Evolutionary conservation across 30 jellyfish, hydroid and myxozoan genomes (phyloP).

Genomic region (Hydractinia echinata): DNA sequence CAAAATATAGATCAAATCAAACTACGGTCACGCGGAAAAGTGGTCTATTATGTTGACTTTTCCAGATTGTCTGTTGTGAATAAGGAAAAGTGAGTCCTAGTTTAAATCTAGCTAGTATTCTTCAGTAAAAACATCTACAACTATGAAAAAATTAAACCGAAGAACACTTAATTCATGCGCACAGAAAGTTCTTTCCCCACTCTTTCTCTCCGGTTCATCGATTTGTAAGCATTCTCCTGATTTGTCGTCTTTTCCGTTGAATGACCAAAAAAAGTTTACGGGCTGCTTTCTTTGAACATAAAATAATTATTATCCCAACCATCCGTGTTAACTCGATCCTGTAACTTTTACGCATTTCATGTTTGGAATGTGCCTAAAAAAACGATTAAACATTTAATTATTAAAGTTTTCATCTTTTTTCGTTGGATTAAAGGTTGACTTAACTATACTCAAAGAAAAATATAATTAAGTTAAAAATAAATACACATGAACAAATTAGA

Average conservation of each 20-base stretch:
- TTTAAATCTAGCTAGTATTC: no score
- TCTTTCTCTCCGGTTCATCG: conserved; percentile 65
- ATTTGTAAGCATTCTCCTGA: conserved; percentile 56
- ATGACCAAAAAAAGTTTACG: conserved; percentile 82
- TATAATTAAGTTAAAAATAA: no score
- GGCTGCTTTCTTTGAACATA: conserved; percentile 52
- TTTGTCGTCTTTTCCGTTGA: conserved; percentile 46
- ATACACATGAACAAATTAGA: no score
- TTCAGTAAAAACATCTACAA: no score
- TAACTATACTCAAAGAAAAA: no score
- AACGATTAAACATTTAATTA: neutral
- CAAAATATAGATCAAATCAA: no score
- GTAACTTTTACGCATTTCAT: conserved; percentile 54
- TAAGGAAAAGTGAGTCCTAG: no score
- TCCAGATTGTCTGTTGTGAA: no score
- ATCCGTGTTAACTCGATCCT: conserved; percentile 72
- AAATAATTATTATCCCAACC: conserved; percentile 66
- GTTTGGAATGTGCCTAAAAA: conserved; percentile 1
- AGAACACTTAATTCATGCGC: neutral
- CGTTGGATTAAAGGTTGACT: neutral
- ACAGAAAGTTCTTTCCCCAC: conserved; percentile 63
- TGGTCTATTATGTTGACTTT: no score
- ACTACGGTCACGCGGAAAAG: no score
- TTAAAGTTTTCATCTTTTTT: neutral
- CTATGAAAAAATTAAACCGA: neutral